Conservation (phyloP, 1,140 invertebrate genomes). For the Drosophila ananassae region DNA sequence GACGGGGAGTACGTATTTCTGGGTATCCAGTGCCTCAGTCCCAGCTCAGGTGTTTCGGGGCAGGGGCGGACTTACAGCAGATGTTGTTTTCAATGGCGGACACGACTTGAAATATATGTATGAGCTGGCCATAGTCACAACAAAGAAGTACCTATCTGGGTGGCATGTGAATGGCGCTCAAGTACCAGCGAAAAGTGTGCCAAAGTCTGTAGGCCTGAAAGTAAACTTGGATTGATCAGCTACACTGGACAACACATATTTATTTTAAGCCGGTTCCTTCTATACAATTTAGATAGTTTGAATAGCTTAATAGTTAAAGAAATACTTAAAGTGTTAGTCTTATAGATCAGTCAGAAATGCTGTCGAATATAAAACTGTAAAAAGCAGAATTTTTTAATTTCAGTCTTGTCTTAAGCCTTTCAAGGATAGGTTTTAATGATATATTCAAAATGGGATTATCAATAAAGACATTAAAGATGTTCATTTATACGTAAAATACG, state of each 20-base stretch:
- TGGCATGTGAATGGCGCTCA: slow-evolving; percentile 47
- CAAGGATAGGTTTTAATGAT: no score
- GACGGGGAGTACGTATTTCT: slow-evolving; percentile 3
- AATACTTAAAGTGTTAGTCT: not conserved
- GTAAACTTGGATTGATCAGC: slow-evolving; percentile 17
- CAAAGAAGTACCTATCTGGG: slow-evolving; percentile 35
- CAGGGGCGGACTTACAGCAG: slow-evolving; percentile 21
- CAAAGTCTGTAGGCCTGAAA: slow-evolving; percentile 71
- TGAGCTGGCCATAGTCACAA: slow-evolving; percentile 33
- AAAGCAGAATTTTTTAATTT: no score
- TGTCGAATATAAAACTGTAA: no score
- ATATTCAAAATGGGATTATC: no score
- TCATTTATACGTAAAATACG: no score
- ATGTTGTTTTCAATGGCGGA: slow-evolving; percentile 63
- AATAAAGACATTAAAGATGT: no score
- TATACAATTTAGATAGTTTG: not conserved
- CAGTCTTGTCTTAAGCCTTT: no score
- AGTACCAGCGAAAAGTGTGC: slow-evolving; percentile 72
- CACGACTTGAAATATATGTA: slow-evolving; percentile 42
- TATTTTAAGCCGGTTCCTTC: not conserved
- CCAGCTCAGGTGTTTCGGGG: slow-evolving; percentile 54
- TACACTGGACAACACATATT: slow-evolving; percentile 26
- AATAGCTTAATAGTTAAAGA: not conserved
- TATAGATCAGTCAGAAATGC: no score
- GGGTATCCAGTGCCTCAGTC: slow-evolving; percentile 4